Evolutionary conservation across 1,140 invertebrate species (phyloP).

Genomic region (Cotesia chilonis): DNA sequence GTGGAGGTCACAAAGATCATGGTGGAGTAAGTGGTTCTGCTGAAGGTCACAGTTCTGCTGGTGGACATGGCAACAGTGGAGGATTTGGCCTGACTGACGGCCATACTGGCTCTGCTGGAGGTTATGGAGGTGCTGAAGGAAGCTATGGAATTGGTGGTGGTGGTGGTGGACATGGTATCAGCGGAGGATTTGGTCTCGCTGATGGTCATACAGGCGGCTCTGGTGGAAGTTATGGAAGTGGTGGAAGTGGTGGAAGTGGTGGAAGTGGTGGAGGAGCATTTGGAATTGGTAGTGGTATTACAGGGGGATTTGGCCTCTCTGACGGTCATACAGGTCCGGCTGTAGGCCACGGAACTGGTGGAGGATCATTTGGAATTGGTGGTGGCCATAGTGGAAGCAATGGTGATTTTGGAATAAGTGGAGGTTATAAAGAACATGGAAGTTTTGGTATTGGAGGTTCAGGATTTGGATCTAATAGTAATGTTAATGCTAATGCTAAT

Average conservation of each 20-base stretch:
- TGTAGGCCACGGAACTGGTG: constrained; percentile 2
- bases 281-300: background rate
- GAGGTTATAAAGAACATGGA: background rate
- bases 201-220: background rate
- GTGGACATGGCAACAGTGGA: constrained; percentile 6
- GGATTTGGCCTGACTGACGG: background rate
- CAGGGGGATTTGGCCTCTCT: background rate
- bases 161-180: constrained; percentile 1
- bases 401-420: background rate
- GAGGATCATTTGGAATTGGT: background rate
- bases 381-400: background rate
- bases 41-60: constrained; percentile 2
- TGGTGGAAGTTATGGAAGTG: background rate
- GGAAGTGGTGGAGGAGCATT: no score
- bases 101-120: constrained; percentile 6
- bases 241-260: constrained; percentile 15
- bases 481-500: constrained; percentile 32
- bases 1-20: background rate
- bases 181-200: background rate
- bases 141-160: background rate
- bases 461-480: constrained; percentile 3
- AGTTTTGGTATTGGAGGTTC: background rate
- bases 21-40: no score
- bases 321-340: background rate
- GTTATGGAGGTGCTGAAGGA: background rate